Evolutionary conservation across 2,797 vertebrate genomes (phyloP).

Genomic region (Rachycentron canadum): DNA sequence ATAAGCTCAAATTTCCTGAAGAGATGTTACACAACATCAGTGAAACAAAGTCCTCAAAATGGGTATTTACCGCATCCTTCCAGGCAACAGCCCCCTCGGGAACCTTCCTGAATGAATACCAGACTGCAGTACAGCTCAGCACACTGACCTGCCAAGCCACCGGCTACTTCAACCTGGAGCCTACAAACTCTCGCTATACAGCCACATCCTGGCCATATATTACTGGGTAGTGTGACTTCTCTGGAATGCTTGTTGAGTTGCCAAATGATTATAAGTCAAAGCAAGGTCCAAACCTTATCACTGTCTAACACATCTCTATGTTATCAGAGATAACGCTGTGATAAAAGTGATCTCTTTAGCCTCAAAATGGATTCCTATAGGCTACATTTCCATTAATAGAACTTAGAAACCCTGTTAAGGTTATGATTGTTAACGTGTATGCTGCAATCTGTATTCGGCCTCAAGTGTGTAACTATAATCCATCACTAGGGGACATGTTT

Average conservation of each 20-base stretch:
- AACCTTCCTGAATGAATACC: conserved; percentile 77
- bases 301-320: conserved; percentile 70
- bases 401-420: not conserved
- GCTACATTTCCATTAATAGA: conserved; percentile 31
- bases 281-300: conserved; percentile 84
- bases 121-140: conserved; percentile 63
- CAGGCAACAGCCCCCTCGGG: conserved; percentile 71
- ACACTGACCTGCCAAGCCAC: conserved; percentile 72
- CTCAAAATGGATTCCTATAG: conserved; percentile 25
- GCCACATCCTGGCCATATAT: conserved; percentile 82
- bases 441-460: not conserved
- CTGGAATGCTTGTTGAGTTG: conserved; percentile 77
- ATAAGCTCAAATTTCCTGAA: conserved; percentile 61
- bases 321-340: conserved; percentile 62
- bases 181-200: conserved; percentile 63
- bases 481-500: conserved; percentile 11
- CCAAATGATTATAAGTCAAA: conserved; percentile 80
- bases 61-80: conserved; percentile 76
- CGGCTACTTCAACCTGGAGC: conserved; percentile 74
- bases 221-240: conserved; percentile 69
- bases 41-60: conserved; percentile 70
- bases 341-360: conserved; percentile 53
- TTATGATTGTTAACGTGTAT: not conserved
- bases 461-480: conserved; percentile 17
- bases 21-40: conserved; percentile 70